Conservation (phyloP, 2,113 vertebrate species). For the Ascaphus truei region DNA sequence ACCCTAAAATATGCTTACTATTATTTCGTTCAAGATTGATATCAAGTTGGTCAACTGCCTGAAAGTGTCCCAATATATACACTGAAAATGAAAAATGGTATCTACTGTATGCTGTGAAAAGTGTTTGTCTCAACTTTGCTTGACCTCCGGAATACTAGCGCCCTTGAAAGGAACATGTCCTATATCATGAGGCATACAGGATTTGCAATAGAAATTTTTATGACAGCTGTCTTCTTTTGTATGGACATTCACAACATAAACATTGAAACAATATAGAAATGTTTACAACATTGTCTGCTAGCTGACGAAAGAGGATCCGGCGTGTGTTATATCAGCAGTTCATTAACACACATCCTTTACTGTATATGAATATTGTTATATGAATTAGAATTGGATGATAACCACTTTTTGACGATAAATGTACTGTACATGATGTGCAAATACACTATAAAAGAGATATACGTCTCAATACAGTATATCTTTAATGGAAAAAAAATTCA, state of each 20-base stretch:
- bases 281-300: not conserved
- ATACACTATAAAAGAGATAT: not conserved
- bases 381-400: too few relatives aligned
- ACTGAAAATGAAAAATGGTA: too few relatives aligned
- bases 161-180: not conserved
- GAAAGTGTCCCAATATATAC: too few relatives aligned
- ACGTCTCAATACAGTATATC: not conserved
- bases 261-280: not conserved
- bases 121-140: not conserved
- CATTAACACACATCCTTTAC: not conserved
- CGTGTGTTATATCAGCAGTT: not conserved
- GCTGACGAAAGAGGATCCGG: not conserved
- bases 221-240: not conserved
- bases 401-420: too few relatives aligned
- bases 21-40: too few relatives aligned
- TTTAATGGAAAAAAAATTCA: not conserved
- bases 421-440: not conserved
- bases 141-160: not conserved
- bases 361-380: not conserved
- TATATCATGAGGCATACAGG: not conserved
- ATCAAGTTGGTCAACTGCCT: too few relatives aligned
- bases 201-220: not conserved
- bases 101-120: too few relatives aligned
- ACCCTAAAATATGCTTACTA: too few relatives aligned
- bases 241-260: not conserved